phyloP scores from a whole-genome alignment of 2,797 vertebrate species.

The Manis crassicaudata region DNA sequence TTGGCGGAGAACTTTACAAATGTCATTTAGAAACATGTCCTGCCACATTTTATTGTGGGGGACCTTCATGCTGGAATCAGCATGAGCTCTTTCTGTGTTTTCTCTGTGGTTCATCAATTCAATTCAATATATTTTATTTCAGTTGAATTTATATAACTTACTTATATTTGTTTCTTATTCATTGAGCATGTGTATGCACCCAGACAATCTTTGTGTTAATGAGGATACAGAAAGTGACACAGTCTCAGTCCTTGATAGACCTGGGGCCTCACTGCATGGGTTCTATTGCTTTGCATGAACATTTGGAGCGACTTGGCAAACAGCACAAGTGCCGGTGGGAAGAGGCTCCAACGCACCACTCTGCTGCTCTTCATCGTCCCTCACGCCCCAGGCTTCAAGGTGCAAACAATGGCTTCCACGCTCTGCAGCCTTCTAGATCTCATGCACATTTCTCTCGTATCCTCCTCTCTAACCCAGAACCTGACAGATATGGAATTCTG shows the following conservation, averaged over 20 bases:
- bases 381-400: rapidly evolving
- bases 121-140: background rate
- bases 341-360: background rate
- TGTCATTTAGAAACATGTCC: background rate
- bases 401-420: background rate
- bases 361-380: too few relatives aligned
- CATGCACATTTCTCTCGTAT: background rate
- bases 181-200: background rate
- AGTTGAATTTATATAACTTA: background rate
- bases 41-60: background rate
- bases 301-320: background rate
- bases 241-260: background rate
- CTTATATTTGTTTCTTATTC: background rate
- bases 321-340: background rate
- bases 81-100: background rate
- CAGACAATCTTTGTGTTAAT: background rate
- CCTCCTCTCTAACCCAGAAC: background rate
- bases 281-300: background rate
- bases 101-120: background rate
- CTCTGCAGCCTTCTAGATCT: background rate
- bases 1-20: background rate
- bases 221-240: background rate
- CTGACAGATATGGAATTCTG: background rate
- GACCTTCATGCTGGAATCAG: background rate
- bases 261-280: background rate